These are phyloP conservation scores for Perognathus longimembris DNA, from an alignment of 2,113 vertebrate species.

Conservation along the genomic window DNA sequence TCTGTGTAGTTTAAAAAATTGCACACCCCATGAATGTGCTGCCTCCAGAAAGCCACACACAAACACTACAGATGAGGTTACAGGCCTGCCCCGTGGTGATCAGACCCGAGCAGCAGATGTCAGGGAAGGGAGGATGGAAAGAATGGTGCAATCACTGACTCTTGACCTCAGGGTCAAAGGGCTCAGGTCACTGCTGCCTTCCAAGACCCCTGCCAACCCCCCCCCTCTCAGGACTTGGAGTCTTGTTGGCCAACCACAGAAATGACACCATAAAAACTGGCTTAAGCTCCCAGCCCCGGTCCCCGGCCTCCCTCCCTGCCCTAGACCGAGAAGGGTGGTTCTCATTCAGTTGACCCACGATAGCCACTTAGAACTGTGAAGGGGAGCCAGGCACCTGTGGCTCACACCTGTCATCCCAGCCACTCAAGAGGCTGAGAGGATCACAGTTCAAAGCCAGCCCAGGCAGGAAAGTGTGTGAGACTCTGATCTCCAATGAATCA, in stretches of 20 bases:
- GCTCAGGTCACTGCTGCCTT: neutral
- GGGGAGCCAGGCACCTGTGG: neutral
- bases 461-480: too few relatives aligned
- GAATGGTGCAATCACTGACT: neutral
- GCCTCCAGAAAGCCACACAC: neutral
- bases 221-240: neutral
- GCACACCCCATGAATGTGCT: neutral
- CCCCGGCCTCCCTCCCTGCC: too few relatives aligned
- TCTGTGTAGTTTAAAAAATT: too few relatives aligned
- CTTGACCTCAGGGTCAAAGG: too few relatives aligned
- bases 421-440: too few relatives aligned
- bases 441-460: too few relatives aligned
- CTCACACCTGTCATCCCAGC: too few relatives aligned
- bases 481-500: too few relatives aligned
- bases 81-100: too few relatives aligned
- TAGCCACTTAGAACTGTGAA: neutral
- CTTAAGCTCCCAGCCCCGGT: neutral
- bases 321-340: neutral
- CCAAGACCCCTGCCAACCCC: neutral
- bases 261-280: neutral
- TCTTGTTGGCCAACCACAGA: neutral
- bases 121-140: neutral
- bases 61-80: too few relatives aligned
- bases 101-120: neutral
- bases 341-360: neutral